Base-by-base conservation (phyloP, 2,888 invertebrate species). In the Dastarcus helophoroides region DNA sequence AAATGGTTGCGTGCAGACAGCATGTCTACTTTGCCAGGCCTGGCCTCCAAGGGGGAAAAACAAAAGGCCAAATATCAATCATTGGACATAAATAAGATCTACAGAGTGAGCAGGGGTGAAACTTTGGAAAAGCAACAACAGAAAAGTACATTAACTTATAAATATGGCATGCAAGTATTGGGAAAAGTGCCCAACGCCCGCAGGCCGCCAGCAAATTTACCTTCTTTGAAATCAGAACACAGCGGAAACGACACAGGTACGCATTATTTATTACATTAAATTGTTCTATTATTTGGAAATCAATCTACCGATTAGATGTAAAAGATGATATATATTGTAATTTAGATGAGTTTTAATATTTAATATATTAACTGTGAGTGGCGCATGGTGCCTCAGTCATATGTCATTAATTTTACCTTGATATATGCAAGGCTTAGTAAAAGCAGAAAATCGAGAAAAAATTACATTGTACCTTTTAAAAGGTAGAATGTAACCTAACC, bases 111-210 rank as follows among this genome's bases (percentile, higher is more conserved):
- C 65, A 77, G 76, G 68, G 84, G 84, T 60, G 84, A 85, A 69
- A 79, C 79, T 64, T 79, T 76, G 56, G 88, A 89, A 68, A 82
- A 84, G 59, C 81, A 82, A 58, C 81, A 81, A 64, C 82, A 82
- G 56, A 88, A 86, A 69, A 84, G 76, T 68, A 79, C 82, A 70
- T 76, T 83, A 68, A 81, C 82, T 63, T 88, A 88, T 69, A 94
- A 94, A 79, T 93, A 95, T 93, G 95, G 95, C 77, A 89, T 97
- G 84, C 97, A 97, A 84, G 85, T 84, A 73, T 81, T 98, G 81
- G 97, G 97, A 70, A 97, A 95, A 79, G 89, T 95, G 69, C 89
- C 88, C 65, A 86, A 85, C 68, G 89, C 90, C 64, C 84, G 97
- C 71, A 84, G 97, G 65, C 91, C 95, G 71, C 95, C 97, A 65